Evolutionary conservation across 2,113 vertebrate species (phyloP).

Genomic region (Campylomormyrus numenius): DNA sequence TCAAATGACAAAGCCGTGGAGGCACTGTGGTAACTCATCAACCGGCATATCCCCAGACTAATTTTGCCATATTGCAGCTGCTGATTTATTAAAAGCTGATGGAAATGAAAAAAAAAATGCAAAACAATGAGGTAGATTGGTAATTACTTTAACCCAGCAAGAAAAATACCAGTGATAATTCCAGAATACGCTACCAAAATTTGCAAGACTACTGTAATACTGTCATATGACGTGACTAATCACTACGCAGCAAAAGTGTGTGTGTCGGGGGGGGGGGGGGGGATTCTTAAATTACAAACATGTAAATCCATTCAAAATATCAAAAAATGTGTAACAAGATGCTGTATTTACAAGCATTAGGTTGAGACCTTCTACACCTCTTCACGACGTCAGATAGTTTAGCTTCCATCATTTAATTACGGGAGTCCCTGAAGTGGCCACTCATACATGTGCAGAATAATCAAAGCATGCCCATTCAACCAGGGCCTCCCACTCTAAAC

Average conservation of each 20-base stretch:
- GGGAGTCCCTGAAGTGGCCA: background rate
- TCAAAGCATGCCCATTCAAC: background rate
- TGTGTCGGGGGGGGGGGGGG: background rate
- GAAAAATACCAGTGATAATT: background rate
- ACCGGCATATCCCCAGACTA: background rate
- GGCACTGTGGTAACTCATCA: background rate
- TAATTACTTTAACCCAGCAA: background rate
- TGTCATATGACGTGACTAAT: background rate
- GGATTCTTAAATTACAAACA: background rate
- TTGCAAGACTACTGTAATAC: background rate
- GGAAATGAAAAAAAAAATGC: background rate
- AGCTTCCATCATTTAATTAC: background rate
- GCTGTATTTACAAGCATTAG: background rate
- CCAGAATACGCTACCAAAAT: background rate
- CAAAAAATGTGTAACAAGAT: background rate
- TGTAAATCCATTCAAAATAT: background rate
- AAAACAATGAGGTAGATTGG: background rate
- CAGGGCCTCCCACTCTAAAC: background rate
- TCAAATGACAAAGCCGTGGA: background rate
- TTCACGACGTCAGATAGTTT: background rate
- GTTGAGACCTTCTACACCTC: background rate
- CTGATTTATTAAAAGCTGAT: background rate
- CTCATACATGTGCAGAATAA: background rate
- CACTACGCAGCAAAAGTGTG: background rate
- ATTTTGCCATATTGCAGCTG: background rate